Evolutionary conservation across 2,888 invertebrate species (phyloP).

Genomic region (Amphipyra tragopoginis): DNA sequence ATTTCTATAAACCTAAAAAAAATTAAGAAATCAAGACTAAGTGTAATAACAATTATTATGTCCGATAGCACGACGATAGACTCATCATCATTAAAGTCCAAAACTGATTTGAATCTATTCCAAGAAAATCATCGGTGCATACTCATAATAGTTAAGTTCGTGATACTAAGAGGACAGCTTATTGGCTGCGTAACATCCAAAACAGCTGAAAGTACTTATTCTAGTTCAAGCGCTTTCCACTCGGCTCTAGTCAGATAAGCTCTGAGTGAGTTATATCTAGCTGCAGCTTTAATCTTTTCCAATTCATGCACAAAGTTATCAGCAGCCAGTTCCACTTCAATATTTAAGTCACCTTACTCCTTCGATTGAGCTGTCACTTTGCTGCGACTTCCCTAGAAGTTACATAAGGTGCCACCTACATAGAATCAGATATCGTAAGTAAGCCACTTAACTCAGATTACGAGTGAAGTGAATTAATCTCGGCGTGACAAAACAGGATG

Average conservation of each 20-base stretch:
- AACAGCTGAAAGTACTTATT: constrained; percentile 6
- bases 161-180: neutral
- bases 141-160: no score
- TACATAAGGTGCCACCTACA: constrained; percentile 63
- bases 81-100: no score
- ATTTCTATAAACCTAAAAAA: no score
- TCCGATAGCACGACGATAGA: no score
- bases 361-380: constrained; percentile 48
- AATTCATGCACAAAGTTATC: constrained; percentile 41
- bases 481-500: constrained; percentile 68
- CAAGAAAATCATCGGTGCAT: no score
- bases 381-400: constrained; percentile 31
- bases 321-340: constrained; percentile 16
- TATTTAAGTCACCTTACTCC: constrained; percentile 30
- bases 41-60: no score
- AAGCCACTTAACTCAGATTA: constrained; percentile 61
- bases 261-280: constrained; percentile 26
- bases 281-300: constrained; percentile 22
- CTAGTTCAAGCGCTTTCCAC: constrained; percentile 25
- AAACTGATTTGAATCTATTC: no score
- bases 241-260: constrained; percentile 25
- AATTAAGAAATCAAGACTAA: no score
- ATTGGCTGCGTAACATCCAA: neutral
- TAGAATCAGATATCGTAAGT: constrained; percentile 67
- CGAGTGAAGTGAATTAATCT: constrained; percentile 62